Base-by-base conservation (phyloP, 1,140 invertebrate genomes). In the Drosophila lacertosa region DNA sequence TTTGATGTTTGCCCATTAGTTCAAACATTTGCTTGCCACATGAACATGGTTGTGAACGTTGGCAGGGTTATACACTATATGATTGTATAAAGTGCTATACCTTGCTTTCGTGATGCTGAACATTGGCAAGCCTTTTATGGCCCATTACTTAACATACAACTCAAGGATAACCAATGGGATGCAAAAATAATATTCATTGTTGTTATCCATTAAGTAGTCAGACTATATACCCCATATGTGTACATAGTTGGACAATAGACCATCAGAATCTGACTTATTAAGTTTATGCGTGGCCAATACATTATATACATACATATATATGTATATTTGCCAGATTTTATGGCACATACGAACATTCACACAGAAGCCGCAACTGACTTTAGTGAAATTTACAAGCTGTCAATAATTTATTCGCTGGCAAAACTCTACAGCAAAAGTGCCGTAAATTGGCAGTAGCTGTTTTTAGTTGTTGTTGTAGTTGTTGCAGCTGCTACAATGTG, bases 361-460 rank as follows among this genome's bases (percentile, higher is more conserved):
- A 60, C 37, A 67, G 9, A 20, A 42, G 65, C 77, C 73, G 39
- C 77, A 77, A 55, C 66, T 79, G 80, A 83, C 79, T 83, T 83
- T 83, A 72, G 79, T 79, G 55, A 84, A 84, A 84, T 84, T 84
- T 84, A 84, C 81, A 80, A 86, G 81, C 81, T 84, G 81, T 80
- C 81, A 84, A 84, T 84, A 84, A 84, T 84, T 84, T 84, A 84
- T 84, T 77, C 68, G 64, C 65, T 42, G n/a, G 69, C 70, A 77
- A 86, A 86, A 86, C 76, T 86, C 75, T 73, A 75, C 51, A 47
- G 76, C 76, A 70, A 84, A 83, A 83, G 80, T 79, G 76, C 80
- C 76, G 80, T 83, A 83, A 83, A 83, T 84, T 83, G 80, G 80
- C 66, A 79, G 79, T 74, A 67, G 59, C 54, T 44, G 69, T 47